These are phyloP conservation scores for Myotis planiceps DNA, from an alignment of 2,797 vertebrate genomes.

Conservation along the genomic window DNA sequence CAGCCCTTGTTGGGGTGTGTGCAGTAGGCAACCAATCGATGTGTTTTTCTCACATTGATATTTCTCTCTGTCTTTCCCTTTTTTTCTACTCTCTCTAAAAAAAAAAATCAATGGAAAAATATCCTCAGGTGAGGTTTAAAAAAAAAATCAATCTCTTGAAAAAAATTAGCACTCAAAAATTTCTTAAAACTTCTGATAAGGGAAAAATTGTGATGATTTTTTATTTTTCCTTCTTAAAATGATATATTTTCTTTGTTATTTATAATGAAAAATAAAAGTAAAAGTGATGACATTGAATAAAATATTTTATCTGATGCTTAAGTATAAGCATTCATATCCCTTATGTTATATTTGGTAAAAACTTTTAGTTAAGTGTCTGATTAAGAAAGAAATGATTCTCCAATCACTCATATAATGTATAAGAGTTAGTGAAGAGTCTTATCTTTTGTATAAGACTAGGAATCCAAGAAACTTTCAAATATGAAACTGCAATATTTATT, in stretches of 20 bases:
- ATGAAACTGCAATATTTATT: neutral
- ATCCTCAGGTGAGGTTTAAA: neutral
- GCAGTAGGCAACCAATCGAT: neutral
- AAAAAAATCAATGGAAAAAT: neutral
- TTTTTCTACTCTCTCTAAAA: neutral
- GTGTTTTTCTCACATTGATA: neutral
- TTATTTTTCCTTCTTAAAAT: neutral
- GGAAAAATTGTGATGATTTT: neutral
- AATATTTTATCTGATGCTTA: neutral
- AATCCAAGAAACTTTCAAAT: neutral
- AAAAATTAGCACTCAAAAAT: neutral
- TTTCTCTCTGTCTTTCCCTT: neutral
- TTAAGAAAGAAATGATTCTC: neutral
- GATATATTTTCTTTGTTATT: neutral
- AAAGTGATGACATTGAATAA: neutral
- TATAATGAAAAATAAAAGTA: neutral
- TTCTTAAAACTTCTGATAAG: neutral
- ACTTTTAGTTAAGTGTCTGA: neutral
- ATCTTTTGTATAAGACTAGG: neutral
- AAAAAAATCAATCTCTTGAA: neutral
- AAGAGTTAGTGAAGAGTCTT: neutral
- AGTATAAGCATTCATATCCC: neutral
- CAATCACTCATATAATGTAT: neutral
- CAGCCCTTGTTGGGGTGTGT: too few relatives aligned
- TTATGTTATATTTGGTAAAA: neutral